Conservation (phyloP, 2,888 invertebrate species). For the Deilephila elpenor region DNA sequence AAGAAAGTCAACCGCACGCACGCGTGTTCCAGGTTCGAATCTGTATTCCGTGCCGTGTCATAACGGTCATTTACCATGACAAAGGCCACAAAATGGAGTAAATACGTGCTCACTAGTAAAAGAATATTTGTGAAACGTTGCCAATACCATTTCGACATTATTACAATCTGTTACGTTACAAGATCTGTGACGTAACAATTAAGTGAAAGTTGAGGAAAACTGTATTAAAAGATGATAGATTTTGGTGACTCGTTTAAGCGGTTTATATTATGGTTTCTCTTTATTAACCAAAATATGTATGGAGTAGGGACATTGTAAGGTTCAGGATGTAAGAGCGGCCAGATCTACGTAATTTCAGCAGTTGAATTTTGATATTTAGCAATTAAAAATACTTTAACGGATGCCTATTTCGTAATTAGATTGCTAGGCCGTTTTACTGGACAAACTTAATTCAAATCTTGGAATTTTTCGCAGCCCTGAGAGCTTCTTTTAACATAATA, state of each 20-base stretch:
- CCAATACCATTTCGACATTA: constrained; percentile 58
- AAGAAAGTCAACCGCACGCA: not conserved
- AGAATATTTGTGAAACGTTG: constrained; percentile 36
- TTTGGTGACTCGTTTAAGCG: not conserved
- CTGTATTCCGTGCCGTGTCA: constrained; percentile 1
- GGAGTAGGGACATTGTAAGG: too few relatives aligned
- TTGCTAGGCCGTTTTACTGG: too few relatives aligned
- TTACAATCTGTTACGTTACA: constrained; percentile 39
- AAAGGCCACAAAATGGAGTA: constrained; percentile 35
- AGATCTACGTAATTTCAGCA: too few relatives aligned
- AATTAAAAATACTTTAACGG: too few relatives aligned
- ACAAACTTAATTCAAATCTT: too few relatives aligned
- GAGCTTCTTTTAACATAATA: too few relatives aligned
- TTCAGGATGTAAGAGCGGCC: too few relatives aligned
- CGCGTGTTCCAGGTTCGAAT: constrained; percentile 14
- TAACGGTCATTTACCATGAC: constrained; percentile 17
- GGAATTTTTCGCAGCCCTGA: too few relatives aligned
- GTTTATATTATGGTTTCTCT: not conserved
- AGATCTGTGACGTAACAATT: not conserved
- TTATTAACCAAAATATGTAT: too few relatives aligned
- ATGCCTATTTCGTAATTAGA: too few relatives aligned
- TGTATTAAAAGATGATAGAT: not conserved
- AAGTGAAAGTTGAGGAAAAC: constrained; percentile 2
- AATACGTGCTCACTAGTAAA: constrained; percentile 50
- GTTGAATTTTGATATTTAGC: too few relatives aligned